Base-by-base conservation (phyloP, 1,140 invertebrate species). In the Nasonia giraulti region DNA sequence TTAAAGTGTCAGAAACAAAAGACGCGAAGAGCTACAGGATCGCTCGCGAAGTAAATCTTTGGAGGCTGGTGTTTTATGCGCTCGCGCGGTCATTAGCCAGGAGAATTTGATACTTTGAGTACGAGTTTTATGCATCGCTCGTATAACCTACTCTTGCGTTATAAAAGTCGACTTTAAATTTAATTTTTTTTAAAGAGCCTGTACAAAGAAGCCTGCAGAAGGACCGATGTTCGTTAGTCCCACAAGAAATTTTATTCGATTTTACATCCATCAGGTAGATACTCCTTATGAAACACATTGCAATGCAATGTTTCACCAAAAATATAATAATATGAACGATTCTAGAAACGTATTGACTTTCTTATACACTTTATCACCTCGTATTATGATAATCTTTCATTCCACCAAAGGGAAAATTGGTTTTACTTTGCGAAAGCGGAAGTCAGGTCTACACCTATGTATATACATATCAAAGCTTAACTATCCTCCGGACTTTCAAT, bases 141-240 rank as follows among this genome's bases (percentile, higher is more conserved):
- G 55, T n/a, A 37, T 37, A 20, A n/a, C 55, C 0, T 27, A 27
- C 27, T 20, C 20, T 55, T 55, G 20, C 55, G 55, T 62, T n/a
- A 62, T 62, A 62, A 62, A 62, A 62, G 55, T 62, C 55, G 55
- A 62, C 55, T 62, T 62, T 62, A 62, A 62, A 62, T 62, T 62
- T n/a, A 62, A 62, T 62, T 62, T 62, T 37, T 37, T 62, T 62
- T 62, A 62, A 62, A 62, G 4, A 20, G 55, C 55, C 2, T 55
- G 12, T 17, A 17, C 50, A 55, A 55, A 14, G 4, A 55, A 55
- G 11, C 17, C 50, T 55, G 0, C 12, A 2, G 10, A 50, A 50
- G 14, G 14, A 50, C 4, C 1, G 14, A 14, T 20, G 17, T 20
- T 55, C 50, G 11, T 17, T 1, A 17, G 8, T 55, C 50, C 14